Evolutionary conservation across 2,888 invertebrate genomes (phyloP), one percentile per base, ranked within the genome.

Genomic region (Polia nebulosa): DNA sequence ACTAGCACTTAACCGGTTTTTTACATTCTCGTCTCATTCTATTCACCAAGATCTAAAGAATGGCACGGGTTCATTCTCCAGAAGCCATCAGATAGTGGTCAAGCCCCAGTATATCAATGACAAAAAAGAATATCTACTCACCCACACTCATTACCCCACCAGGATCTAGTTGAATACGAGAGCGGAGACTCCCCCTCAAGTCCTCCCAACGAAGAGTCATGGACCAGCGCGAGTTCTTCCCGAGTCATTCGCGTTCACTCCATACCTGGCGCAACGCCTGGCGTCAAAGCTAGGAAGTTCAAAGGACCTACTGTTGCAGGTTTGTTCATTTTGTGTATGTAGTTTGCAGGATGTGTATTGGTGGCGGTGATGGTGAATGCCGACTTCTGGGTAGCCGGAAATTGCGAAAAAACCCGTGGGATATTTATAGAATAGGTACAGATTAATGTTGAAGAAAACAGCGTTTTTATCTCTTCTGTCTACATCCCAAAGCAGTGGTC

Each of bases 121-220:
- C n/a, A n/a, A n/a, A n/a, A n/a, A n/a, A n/a, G n/a, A n/a, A n/a
- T n/a, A n/a, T n/a, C n/a, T n/a, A n/a, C n/a, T n/a, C n/a, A n/a
- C 9, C 27, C n/a, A 27, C 25, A 49, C n/a, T 36, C 2, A 20
- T 22, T 29, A 15, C 0, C 20, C 41, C 5, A 27, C 0, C 80
- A 95, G 95, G 95, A 96, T 71, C 81, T 96, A n/a, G 95, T 95
- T 3, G 95, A 95, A 65, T 94, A 92, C 78, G 95, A 95, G 79
- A 90, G 85, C 63, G 88, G 89, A 0, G 91, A 91, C 5, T 66
- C 87, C 1, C 77, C 88, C 8, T 71, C 85, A 13, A 87, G 88
- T 61, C 86, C 90, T 7, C 76, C 82, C 22, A 86, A 84, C 65
- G 92, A 91, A 49, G 87, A 86, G 67, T 61, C 82, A 29, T 89